These are phyloP conservation scores for Stichodactyla helianthus DNA, from an alignment of 64 coral and sea anemone genomes.

Conservation along the genomic window DNA sequence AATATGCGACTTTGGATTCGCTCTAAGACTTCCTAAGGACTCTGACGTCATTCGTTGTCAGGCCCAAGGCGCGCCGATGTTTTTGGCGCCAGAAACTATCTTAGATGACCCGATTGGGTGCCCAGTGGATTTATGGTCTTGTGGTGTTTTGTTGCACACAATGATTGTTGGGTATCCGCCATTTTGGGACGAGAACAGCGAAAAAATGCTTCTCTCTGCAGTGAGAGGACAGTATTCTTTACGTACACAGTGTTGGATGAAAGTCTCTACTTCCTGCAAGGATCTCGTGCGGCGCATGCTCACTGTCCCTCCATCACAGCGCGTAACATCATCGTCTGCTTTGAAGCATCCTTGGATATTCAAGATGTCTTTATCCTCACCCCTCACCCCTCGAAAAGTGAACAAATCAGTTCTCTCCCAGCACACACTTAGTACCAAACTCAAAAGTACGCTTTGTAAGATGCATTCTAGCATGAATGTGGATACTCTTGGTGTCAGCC, in stretches of 20 bases:
- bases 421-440: constrained; percentile 45
- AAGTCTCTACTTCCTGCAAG: constrained; percentile 63
- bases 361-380: constrained; percentile 28
- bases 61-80: constrained; percentile 82
- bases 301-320: constrained; percentile 36
- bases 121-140: constrained; percentile 89
- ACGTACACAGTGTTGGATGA: constrained; percentile 56
- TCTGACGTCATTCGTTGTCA: constrained; percentile 72
- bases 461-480: constrained; percentile 82
- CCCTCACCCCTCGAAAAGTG: constrained; percentile 33
- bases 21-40: constrained; percentile 53
- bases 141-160: constrained; percentile 78
- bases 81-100: constrained; percentile 90
- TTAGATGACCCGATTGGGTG: constrained; percentile 70
- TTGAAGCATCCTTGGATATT: constrained; percentile 80
- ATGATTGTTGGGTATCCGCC: constrained; percentile 74
- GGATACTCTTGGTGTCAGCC: constrained; percentile 47
- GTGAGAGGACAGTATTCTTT: constrained; percentile 60
- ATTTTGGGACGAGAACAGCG: constrained; percentile 83
- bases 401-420: constrained; percentile 55
- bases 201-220: constrained; percentile 74
- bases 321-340: constrained; percentile 58
- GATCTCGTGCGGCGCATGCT: constrained; percentile 64
- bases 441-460: constrained; percentile 63
- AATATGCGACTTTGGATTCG: constrained; percentile 89